phyloP scores from a whole-genome alignment of 2,797 vertebrate genomes.

The Schizopygopsis pylzovi region DNA sequence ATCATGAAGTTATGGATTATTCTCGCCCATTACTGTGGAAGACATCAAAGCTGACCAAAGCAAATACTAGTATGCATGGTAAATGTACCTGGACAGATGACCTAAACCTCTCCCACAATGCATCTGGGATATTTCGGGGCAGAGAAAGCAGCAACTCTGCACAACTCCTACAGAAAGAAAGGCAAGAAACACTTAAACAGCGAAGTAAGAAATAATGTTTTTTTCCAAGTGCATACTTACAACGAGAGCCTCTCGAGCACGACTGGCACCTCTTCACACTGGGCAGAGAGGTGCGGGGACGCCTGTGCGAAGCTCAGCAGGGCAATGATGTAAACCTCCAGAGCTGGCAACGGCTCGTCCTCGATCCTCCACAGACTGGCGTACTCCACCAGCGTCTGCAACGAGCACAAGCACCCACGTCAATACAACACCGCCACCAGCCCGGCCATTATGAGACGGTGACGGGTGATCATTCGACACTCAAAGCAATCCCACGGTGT shows the following conservation, averaged over 20 bases:
- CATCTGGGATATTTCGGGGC: conserved; percentile 83
- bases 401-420: background rate
- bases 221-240: conserved; percentile 81
- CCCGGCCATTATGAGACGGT: too few relatives aligned
- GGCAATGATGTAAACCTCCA: conserved; percentile 90
- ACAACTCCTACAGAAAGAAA: conserved; percentile 84
- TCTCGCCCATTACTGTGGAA: too few relatives aligned
- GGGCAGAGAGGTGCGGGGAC: conserved; percentile 84
- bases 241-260: conserved; percentile 92
- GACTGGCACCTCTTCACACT: conserved; percentile 90
- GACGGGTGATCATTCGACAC: too few relatives aligned
- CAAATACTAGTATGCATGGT: background rate
- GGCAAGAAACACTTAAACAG: too few relatives aligned
- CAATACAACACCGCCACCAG: background rate
- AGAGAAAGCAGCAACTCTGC: conserved; percentile 91
- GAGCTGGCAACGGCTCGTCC: conserved; percentile 87
- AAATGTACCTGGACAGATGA: conserved; percentile 85
- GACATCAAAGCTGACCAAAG: background rate
- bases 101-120: conserved; percentile 88
- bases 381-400: conserved; percentile 89
- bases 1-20: too few relatives aligned
- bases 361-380: conserved; percentile 89
- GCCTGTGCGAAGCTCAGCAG: conserved; percentile 90
- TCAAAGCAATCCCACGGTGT: too few relatives aligned
- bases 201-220: too few relatives aligned